phyloP scores from a whole-genome alignment of 1,140 invertebrate species.

The Papilio xuthus region DNA sequence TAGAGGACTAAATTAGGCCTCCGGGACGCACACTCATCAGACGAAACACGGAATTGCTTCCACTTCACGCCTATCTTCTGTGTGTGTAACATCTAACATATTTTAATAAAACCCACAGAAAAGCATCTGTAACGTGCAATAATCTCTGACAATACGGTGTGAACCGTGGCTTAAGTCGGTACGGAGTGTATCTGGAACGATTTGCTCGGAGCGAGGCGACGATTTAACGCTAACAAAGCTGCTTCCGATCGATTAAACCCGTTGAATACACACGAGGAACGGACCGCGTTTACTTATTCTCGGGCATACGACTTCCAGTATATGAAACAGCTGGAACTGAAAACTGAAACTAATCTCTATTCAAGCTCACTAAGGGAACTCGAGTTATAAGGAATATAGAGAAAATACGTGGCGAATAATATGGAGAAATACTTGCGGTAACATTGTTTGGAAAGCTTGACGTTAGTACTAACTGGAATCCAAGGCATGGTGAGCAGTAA shows the following conservation, averaged over 20 bases:
- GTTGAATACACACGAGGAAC: slow-evolving; percentile 35
- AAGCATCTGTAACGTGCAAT: background rate
- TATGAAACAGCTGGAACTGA: slow-evolving; percentile 24
- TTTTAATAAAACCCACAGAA: too few species aligned
- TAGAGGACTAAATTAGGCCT: too few species aligned
- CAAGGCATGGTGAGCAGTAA: too few species aligned
- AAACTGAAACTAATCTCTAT: slow-evolving; percentile 29
- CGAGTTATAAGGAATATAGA: background rate
- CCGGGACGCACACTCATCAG: too few species aligned
- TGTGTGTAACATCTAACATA: too few species aligned
- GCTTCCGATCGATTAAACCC: slow-evolving; percentile 30
- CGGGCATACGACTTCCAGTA: slow-evolving; percentile 24
- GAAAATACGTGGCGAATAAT: background rate
- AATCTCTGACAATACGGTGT: background rate
- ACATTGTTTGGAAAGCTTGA: background rate
- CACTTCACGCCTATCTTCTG: too few species aligned
- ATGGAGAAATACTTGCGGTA: background rate
- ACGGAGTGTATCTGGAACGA: slow-evolving; percentile 24
- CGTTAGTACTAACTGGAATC: background rate
- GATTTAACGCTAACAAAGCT: slow-evolving; percentile 31
- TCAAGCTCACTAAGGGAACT: background rate
- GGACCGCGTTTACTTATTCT: slow-evolving; percentile 25
- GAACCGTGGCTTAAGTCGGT: slow-evolving; percentile 28
- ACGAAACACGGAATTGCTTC: too few species aligned
- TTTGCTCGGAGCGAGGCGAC: slow-evolving; percentile 22